A percentile compares a stretch with the other conserved stretches of the same genome.
Evolutionary conservation across 2,113 vertebrate species (phyloP).

Genomic region (Forbesichthys papilliferus): DNA sequence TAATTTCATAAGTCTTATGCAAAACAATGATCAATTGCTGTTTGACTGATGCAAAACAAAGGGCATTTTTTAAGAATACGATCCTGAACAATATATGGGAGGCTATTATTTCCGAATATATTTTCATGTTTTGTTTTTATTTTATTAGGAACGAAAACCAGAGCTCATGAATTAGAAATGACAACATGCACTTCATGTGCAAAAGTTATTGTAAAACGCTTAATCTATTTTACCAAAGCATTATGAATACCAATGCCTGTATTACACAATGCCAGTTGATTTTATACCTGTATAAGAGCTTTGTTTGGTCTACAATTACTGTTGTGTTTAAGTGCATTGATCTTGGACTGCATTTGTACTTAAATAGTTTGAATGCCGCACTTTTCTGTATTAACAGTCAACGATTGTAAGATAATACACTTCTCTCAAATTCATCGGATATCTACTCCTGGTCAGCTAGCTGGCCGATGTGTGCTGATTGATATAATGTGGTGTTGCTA

Average conservation of each 20-base stretch:
- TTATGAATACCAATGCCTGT: conserved; percentile 42
- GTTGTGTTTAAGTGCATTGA: conserved; percentile 38
- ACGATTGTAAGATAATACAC: no score
- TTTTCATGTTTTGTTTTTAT: background rate
- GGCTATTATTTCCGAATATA: conserved; percentile 9
- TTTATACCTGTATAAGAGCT: conserved; percentile 29
- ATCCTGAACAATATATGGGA: background rate
- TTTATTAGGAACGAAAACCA: conserved; percentile 16
- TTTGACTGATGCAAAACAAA: conserved; percentile 15
- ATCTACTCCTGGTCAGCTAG: no score
- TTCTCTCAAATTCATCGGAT: no score
- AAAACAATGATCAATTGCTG: no score
- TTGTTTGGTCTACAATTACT: conserved; percentile 39
- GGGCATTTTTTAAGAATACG: conserved; percentile 16
- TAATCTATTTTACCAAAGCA: conserved; percentile 58
- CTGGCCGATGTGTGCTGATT: background rate
- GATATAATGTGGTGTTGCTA: no score
- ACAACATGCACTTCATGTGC: conserved; percentile 40
- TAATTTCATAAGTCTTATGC: no score
- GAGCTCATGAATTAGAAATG: conserved; percentile 30
- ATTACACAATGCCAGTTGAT: conserved; percentile 58
- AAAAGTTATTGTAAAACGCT: background rate
- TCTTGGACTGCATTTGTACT: conserved; percentile 16
- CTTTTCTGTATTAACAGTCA: conserved; percentile 10
- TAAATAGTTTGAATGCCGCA: conserved; percentile 21